Percentiles rank a stretch among this genome's conserved stretches.
Conservation (phyloP, 2,113 vertebrate species). For the Condylura cristata region DNA sequence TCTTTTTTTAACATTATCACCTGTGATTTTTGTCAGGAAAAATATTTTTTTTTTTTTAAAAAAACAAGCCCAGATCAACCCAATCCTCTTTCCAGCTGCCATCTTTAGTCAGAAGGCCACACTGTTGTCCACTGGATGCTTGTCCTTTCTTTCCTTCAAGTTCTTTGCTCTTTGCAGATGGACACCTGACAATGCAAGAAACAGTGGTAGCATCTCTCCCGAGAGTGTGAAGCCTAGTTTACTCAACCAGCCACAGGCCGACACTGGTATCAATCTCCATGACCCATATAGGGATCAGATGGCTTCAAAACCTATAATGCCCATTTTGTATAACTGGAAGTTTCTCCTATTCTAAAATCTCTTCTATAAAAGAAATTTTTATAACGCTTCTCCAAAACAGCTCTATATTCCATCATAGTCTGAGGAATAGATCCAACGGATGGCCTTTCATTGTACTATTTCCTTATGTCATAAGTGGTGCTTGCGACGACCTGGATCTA, state of each 20-base stretch:
- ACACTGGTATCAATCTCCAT: not conserved
- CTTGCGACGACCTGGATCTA: not conserved
- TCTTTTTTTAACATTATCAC: not conserved
- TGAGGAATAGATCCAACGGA: not conserved
- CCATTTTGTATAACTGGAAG: not conserved
- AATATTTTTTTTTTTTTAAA: not conserved
- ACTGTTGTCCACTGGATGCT: not conserved
- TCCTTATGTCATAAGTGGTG: not conserved
- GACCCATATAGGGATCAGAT: not conserved
- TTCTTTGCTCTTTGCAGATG: not conserved
- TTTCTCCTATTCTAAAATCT: not conserved
- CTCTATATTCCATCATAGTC: not conserved
- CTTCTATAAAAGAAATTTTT: not conserved
- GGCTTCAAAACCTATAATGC: not conserved
- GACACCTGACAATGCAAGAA: not conserved
- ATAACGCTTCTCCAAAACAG: not conserved
- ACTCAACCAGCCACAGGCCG: not conserved
- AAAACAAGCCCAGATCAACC: not conserved
- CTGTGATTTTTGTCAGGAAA: not conserved
- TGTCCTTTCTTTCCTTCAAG: constrained; percentile 10
- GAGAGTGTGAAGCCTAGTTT: not conserved
- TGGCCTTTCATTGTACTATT: not conserved
- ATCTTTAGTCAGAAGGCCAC: not conserved
- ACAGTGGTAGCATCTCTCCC: not conserved
- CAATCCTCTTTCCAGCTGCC: not conserved